phyloP scores from a whole-genome alignment of 2,797 vertebrate genomes.

The Astyanax mexicanus region DNA sequence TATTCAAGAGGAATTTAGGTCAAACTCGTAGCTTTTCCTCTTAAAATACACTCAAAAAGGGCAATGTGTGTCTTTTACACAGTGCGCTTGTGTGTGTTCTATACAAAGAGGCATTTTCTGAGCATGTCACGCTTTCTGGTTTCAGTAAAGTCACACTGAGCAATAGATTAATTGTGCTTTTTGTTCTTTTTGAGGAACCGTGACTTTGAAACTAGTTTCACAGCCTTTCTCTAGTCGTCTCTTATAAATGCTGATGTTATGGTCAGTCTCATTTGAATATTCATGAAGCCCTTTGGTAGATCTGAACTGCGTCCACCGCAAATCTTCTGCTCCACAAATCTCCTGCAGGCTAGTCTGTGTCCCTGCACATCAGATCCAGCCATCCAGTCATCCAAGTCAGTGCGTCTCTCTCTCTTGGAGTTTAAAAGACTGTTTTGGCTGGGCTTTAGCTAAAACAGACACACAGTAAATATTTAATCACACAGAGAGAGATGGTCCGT shows the following conservation, averaged over 20 bases:
- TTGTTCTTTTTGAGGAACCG: too few species aligned
- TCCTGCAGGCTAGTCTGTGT: not conserved
- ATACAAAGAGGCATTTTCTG: not conserved
- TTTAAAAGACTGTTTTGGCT: not conserved
- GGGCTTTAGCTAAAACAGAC: conserved; percentile 11
- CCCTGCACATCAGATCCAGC: not conserved
- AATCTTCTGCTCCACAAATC: not conserved
- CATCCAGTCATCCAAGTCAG: not conserved
- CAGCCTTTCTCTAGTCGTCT: too few species aligned
- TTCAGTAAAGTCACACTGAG: conserved; percentile 10
- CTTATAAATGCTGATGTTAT: not conserved
- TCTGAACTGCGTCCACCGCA: not conserved
- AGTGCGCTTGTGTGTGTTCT: conserved; percentile 2
- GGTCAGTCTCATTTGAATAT: not conserved
- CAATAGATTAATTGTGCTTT: not conserved
- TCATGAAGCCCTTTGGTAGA: not conserved
- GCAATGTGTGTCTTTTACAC: conserved; percentile 24
- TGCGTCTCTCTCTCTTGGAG: not conserved
- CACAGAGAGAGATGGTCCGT: not conserved
- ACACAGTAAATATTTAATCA: conserved; percentile 26
- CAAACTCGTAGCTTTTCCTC: not conserved
- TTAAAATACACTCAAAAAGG: not conserved
- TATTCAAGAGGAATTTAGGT: not conserved
- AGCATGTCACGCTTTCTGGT: not conserved
- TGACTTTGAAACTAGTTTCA: too few species aligned